A percentile compares a stretch with the other conserved stretches of the same genome.
phyloP scores from a whole-genome alignment of 2,113 vertebrate genomes.

The Girardinichthys multiradiatus region DNA sequence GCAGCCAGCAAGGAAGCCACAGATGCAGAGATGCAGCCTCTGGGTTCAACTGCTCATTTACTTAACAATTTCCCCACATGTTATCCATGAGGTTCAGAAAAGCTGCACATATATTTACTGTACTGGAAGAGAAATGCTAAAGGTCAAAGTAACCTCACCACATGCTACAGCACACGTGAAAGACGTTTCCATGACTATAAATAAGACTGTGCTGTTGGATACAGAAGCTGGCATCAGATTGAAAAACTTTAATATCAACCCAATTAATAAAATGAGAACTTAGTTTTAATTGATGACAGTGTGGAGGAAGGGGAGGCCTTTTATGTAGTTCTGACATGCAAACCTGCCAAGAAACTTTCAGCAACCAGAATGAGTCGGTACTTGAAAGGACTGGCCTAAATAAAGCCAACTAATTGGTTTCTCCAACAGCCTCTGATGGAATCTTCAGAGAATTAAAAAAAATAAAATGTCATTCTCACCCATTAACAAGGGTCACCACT shows the following conservation, averaged over 20 bases:
- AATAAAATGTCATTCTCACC: constrained; percentile 1
- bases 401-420: constrained; percentile 64
- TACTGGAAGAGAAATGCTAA: constrained; percentile 36
- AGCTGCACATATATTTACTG: not conserved
- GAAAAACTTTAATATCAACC: constrained; percentile 1
- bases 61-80: constrained; percentile 19
- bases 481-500: constrained; percentile 19
- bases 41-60: constrained; percentile 19
- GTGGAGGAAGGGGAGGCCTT: not conserved
- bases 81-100: constrained; percentile 1
- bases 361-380: constrained; percentile 22
- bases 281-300: not conserved
- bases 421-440: constrained; percentile 26
- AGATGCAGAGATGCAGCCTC: constrained; percentile 30
- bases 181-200: constrained; percentile 64
- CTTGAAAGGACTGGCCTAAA: constrained; percentile 44
- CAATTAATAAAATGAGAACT: not conserved
- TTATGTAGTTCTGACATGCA: not conserved
- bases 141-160: constrained; percentile 55
- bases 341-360: constrained; percentile 20
- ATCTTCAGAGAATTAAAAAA: constrained; percentile 14
- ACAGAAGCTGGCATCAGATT: not conserved
- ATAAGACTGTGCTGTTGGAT: constrained; percentile 58
- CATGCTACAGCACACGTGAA: constrained; percentile 32
- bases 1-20: constrained; percentile 30